Conservation (phyloP, 2,113 vertebrate species). For the Ceyx margarethae region DNA sequence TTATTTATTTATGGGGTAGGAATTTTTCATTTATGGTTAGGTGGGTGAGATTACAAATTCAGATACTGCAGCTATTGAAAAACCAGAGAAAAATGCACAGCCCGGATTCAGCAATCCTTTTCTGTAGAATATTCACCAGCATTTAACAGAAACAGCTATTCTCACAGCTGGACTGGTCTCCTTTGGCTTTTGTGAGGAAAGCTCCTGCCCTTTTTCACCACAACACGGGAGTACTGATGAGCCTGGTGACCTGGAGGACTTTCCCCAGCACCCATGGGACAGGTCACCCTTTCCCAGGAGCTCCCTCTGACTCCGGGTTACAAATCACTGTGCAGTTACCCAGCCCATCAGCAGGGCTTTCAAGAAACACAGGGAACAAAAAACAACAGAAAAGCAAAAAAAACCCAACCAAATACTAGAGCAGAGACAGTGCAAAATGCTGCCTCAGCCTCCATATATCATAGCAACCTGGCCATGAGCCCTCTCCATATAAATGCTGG, state of each 20-base stretch:
- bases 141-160: neutral
- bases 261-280: neutral
- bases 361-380: neutral
- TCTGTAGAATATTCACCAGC: neutral
- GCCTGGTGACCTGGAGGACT: neutral
- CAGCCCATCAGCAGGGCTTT: neutral
- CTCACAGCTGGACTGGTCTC: neutral
- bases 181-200: neutral
- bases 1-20: neutral
- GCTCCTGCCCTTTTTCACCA: neutral
- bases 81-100: neutral
- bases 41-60: neutral
- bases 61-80: neutral
- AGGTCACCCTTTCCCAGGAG: neutral
- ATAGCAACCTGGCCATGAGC: neutral
- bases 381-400: neutral
- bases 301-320: neutral
- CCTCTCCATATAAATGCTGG: neutral
- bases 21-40: neutral
- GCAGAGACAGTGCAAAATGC: neutral
- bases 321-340: neutral
- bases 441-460: neutral
- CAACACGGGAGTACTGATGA: neutral
- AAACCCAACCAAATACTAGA: neutral
- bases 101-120: neutral